Conservation (phyloP, 2,888 invertebrate genomes). For the Scaptomyza reducta region DNA sequence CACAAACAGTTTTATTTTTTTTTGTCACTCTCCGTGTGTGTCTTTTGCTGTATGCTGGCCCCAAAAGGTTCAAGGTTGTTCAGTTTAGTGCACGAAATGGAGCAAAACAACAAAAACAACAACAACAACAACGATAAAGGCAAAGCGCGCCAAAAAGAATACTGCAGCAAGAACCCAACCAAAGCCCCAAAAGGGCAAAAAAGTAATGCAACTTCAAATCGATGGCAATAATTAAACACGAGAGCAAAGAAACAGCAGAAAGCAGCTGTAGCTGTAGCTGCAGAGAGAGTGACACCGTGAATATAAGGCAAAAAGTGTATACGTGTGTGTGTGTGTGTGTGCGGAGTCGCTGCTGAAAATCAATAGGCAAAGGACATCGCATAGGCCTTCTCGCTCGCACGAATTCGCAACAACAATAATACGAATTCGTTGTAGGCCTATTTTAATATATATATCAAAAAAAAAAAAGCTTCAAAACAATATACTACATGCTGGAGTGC, state of each 20-base stretch:
- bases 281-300: conserved; percentile 3
- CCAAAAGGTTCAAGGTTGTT: conserved; percentile 78
- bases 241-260: conserved; percentile 6
- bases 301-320: not conserved
- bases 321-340: conserved; percentile 19
- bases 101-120: conserved; percentile 18
- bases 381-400: conserved; percentile 31
- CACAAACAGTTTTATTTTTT: not conserved
- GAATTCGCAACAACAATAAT: conserved; percentile 26
- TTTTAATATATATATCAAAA: conserved; percentile 44
- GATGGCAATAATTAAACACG: conserved; percentile 55
- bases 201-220: conserved; percentile 45
- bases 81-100: conserved; percentile 50
- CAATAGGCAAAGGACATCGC: conserved; percentile 68
- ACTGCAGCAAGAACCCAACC: conserved; percentile 10
- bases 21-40: conserved; percentile 10
- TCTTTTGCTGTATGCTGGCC: conserved; percentile 36
- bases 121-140: conserved; percentile 18
- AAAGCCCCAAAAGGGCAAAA: not conserved
- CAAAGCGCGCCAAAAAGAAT: conserved; percentile 51
- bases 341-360: conserved; percentile 61
- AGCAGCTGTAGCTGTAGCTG: not conserved
- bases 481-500: conserved; percentile 11
- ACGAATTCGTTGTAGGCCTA: conserved; percentile 49
- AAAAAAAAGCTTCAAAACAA: conserved; percentile 34